Evolutionary conservation across 2,113 vertebrate genomes (phyloP).

Genomic region (Poecile atricapillus): DNA sequence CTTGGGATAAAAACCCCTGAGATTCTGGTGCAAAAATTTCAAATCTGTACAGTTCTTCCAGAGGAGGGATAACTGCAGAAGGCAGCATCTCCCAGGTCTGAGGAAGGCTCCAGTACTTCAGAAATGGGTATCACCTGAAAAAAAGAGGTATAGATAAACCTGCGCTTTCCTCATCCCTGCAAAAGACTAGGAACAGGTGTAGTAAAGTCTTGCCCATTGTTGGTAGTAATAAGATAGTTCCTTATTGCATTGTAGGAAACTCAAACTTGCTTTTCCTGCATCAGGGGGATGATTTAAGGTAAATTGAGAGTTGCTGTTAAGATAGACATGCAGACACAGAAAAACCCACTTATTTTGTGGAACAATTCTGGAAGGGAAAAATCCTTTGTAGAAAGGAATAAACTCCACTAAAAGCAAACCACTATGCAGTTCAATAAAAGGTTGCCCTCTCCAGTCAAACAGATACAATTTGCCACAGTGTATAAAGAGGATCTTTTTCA

Average conservation of each 20-base stretch:
- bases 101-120: background rate
- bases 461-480: slow-evolving; percentile 64
- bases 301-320: background rate
- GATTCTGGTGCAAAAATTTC: background rate
- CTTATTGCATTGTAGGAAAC: background rate
- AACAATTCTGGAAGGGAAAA: slow-evolving; percentile 9
- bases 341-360: background rate
- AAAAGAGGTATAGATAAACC: background rate
- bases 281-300: background rate
- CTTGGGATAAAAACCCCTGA: background rate
- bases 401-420: slow-evolving; percentile 44
- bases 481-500: slow-evolving; percentile 70
- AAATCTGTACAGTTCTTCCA: background rate
- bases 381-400: slow-evolving; percentile 28
- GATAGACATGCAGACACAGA: background rate
- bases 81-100: background rate
- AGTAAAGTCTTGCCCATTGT: background rate
- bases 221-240: background rate
- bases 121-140: background rate
- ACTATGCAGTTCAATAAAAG: slow-evolving; percentile 62
- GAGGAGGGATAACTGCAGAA: background rate
- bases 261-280: background rate
- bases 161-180: background rate
- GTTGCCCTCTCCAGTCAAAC: slow-evolving; percentile 64
- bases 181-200: background rate